Percentiles rank a stretch among this genome's conserved stretches.
Evolutionary conservation across 2,113 vertebrate genomes (phyloP).

Genomic region (Hippocampus barbouri): DNA sequence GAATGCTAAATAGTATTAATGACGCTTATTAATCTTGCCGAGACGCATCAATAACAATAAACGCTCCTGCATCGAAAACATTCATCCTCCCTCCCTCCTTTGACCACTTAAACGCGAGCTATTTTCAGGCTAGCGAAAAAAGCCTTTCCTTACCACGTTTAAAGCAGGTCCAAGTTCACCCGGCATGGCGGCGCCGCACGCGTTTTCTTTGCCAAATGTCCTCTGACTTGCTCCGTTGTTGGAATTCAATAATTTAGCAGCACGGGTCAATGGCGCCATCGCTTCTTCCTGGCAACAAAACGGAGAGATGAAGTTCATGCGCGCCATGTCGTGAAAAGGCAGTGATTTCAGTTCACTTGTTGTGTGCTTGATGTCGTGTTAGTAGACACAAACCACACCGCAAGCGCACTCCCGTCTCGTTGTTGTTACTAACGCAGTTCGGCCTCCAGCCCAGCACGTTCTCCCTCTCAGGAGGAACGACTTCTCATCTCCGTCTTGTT

Average conservation of each 20-base stretch:
- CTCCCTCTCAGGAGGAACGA: constrained; percentile 16
- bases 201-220: constrained; percentile 20
- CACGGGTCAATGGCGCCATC: constrained; percentile 12
- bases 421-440: constrained; percentile 16
- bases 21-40: neutral
- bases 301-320: neutral
- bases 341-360: neutral
- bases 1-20: constrained; percentile 6
- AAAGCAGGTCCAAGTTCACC: constrained; percentile 22
- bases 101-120: neutral
- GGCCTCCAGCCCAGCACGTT: constrained; percentile 24
- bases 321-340: neutral
- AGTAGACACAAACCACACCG: neutral
- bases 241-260: constrained; percentile 42
- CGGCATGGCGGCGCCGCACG: neutral
- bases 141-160: constrained; percentile 3
- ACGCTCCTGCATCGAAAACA: constrained; percentile 8
- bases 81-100: neutral
- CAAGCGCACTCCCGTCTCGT: constrained; percentile 16
- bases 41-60: constrained; percentile 11
- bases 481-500: constrained; percentile 43
- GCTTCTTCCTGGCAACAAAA: neutral
- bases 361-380: neutral
- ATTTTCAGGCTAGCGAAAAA: constrained; percentile 4
- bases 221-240: constrained; percentile 21